These are phyloP conservation scores for Galaxea fascicularis DNA, from an alignment of 92 coral and sea anemone genomes.

Conservation along the genomic window DNA sequence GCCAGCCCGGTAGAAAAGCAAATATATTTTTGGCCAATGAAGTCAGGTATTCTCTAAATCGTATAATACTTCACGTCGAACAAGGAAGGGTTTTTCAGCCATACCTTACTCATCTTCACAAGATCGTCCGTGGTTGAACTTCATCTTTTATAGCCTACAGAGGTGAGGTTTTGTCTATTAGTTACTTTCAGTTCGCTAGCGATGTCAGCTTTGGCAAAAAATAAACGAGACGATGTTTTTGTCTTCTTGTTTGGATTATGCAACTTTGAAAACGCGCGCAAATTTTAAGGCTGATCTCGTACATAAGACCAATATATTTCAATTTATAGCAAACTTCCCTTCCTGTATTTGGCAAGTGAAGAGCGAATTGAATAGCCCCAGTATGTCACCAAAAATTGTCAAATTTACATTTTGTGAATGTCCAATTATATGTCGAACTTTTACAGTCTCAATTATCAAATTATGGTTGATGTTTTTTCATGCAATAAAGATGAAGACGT, in stretches of 20 bases:
- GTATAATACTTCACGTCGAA: neutral
- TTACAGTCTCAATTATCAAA: neutral
- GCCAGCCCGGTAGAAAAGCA: neutral
- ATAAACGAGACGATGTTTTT: neutral
- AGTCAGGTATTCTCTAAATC: neutral
- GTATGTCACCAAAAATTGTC: neutral
- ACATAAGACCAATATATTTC: neutral
- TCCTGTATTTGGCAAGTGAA: neutral
- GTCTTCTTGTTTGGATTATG: neutral
- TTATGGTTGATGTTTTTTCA: neutral
- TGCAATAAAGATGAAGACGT: no score
- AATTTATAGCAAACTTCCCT: neutral
- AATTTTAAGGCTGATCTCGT: neutral
- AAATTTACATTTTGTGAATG: neutral
- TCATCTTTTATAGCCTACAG: neutral
- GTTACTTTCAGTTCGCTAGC: neutral
- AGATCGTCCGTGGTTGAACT: no score
- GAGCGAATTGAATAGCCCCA: neutral
- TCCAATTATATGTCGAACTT: slow-evolving; percentile 14
- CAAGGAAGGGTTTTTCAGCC: no score
- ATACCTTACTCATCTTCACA: no score
- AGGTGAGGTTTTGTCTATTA: neutral
- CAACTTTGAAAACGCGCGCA: neutral
- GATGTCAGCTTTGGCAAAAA: neutral
- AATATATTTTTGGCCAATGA: neutral